A percentile compares a stretch with the other conserved stretches of the same genome.
Evolutionary conservation across 2,888 invertebrate species (phyloP).

Genomic region (Cataglyphis rosenhaueri): DNA sequence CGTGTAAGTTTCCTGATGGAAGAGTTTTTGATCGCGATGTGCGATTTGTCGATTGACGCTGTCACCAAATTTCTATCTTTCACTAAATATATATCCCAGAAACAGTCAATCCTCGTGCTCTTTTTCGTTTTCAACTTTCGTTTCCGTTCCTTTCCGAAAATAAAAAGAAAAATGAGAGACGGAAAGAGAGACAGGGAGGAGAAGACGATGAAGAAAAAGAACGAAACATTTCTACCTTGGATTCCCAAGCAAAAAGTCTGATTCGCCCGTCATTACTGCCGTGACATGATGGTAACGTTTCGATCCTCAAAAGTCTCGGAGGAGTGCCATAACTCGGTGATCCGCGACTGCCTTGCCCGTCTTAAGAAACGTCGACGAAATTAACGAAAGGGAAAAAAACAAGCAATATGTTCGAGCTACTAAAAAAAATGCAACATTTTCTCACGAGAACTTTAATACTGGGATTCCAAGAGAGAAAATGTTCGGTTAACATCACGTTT

Average conservation of each 20-base stretch:
- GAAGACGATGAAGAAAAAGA: conserved; percentile 27
- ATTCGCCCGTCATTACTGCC: conserved; percentile 54
- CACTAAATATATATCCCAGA: not conserved
- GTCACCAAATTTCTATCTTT: conserved; percentile 22
- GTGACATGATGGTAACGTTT: conserved; percentile 29
- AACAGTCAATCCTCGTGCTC: conserved; percentile 33
- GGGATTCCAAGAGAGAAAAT: not conserved
- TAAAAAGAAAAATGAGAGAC: not conserved
- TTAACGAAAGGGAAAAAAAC: conserved; percentile 17
- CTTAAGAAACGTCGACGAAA: conserved; percentile 24
- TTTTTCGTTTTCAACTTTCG: conserved; percentile 32
- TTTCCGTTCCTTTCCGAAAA: conserved; percentile 41
- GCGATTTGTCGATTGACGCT: conserved; percentile 23
- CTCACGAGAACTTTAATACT: not conserved
- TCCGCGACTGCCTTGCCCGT: conserved; percentile 21
- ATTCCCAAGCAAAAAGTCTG: conserved; percentile 45
- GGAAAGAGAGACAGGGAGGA: not conserved
- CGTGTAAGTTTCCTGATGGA: not conserved
- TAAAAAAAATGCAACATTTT: not conserved
- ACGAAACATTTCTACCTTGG: conserved; percentile 37
- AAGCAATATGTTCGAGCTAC: not conserved
- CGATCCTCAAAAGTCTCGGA: conserved; percentile 24
- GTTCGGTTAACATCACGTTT: not conserved
- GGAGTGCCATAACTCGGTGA: conserved; percentile 43
- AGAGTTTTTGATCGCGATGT: not conserved